Conservation (phyloP, 2,797 vertebrate genomes). For the Onychomys leucogaster region DNA sequence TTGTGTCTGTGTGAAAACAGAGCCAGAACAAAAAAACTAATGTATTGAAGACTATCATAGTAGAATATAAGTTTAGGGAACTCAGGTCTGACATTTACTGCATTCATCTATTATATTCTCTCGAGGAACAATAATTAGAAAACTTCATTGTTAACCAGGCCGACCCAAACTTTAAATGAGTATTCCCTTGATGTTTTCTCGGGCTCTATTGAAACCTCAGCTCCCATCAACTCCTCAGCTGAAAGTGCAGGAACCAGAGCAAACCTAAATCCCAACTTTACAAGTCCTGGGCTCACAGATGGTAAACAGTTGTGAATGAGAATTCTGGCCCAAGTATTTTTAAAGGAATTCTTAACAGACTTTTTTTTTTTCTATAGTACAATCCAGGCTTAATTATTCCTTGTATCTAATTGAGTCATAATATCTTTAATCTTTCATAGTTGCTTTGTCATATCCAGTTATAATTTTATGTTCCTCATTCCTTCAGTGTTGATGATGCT, state of each 20-base stretch:
- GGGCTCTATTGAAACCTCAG: background rate
- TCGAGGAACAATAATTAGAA: background rate
- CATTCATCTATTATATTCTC: too few species aligned
- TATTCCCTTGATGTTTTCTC: background rate
- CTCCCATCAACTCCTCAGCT: background rate
- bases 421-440: background rate
- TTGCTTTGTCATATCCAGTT: background rate
- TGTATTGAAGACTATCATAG: background rate
- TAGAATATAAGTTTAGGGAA: background rate
- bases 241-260: background rate
- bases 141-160: background rate
- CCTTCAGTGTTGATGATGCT: background rate
- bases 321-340: background rate
- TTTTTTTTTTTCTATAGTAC: background rate
- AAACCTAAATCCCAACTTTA: background rate
- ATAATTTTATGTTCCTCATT: background rate
- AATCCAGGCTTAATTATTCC: background rate
- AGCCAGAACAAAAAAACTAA: background rate
- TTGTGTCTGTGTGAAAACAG: background rate
- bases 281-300: background rate
- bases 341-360: background rate
- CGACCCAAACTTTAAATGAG: background rate
- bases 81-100: too few species aligned
- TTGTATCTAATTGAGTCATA: background rate
- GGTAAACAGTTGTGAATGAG: constrained; percentile 10